These are phyloP conservation scores for Mesorhabditis spiculigera DNA, from an alignment of 2,888 invertebrate species.

Conservation along the genomic window DNA sequence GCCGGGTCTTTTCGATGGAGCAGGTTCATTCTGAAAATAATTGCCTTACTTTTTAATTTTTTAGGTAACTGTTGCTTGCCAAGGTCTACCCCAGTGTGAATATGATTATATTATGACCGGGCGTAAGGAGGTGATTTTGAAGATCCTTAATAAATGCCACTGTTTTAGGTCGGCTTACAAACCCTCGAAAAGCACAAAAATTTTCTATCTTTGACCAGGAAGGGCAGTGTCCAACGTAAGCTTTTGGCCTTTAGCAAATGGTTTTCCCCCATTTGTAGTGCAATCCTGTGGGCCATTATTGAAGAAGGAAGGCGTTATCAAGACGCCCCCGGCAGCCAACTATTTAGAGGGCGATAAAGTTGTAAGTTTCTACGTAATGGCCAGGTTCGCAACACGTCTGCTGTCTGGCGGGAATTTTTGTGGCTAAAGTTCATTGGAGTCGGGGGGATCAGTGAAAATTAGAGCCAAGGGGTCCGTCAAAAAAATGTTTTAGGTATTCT, in stretches of 20 bases:
- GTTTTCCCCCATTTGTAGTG: conserved; percentile 25
- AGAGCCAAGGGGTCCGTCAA: no score
- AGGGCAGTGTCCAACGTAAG: conserved; percentile 32
- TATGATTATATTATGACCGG: conserved; percentile 46
- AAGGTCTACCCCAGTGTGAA: conserved; percentile 35
- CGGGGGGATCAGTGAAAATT: no score
- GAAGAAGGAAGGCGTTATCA: conserved; percentile 44
- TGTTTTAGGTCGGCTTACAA: conserved; percentile 22
- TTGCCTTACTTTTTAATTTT: not conserved
- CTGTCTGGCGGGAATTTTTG: no score
- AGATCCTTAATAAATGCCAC: not conserved
- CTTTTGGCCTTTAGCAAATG: not conserved
- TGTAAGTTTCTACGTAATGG: conserved; percentile 9
- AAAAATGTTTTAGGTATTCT: conserved; percentile 16
- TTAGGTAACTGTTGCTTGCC: conserved; percentile 33
- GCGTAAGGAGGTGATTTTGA: conserved; percentile 27
- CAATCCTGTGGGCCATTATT: conserved; percentile 45
- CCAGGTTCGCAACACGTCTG: no score
- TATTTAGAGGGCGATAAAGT: conserved; percentile 45
- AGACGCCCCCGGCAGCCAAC: conserved; percentile 41
- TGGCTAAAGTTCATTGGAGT: no score
- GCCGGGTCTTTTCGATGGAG: conserved; percentile 40
- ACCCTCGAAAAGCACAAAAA: conserved; percentile 30
- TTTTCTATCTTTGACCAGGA: conserved; percentile 26
- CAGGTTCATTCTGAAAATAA: conserved; percentile 18